These are phyloP conservation scores for Spizaetus ornatus DNA, from an alignment of 2,113 vertebrate species.

Conservation along the genomic window DNA sequence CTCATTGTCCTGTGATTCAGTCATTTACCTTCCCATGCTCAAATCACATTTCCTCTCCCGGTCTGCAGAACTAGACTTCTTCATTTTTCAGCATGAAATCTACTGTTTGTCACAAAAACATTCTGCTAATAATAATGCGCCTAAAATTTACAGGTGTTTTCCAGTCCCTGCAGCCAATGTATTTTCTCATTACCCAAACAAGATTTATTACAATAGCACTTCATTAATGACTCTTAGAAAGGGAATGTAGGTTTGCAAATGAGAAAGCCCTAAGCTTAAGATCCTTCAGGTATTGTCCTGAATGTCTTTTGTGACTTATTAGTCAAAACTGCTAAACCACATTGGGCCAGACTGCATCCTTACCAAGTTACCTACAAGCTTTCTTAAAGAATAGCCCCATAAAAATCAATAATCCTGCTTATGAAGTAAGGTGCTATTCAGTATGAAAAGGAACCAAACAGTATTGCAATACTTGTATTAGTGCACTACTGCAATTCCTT, in stretches of 20 bases:
- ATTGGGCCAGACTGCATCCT: fast-evolving
- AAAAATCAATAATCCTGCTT: background rate
- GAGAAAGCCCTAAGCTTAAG: background rate
- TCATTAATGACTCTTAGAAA: background rate
- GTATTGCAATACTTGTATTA: background rate
- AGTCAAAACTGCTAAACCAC: background rate
- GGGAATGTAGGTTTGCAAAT: background rate
- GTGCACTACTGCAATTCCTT: background rate
- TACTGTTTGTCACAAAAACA: background rate
- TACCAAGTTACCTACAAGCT: background rate
- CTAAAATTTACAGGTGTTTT: background rate
- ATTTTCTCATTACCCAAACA: background rate
- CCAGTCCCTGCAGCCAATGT: background rate
- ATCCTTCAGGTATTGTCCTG: background rate
- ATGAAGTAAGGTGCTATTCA: background rate
- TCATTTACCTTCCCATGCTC: background rate
- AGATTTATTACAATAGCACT: background rate
- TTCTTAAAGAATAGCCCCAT: background rate
- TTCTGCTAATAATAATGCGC: background rate
- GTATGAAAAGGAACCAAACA: background rate
- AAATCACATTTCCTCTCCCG: background rate
- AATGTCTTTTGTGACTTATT: background rate
- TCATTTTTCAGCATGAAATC: background rate
- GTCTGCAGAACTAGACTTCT: background rate
- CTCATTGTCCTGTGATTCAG: background rate